Conservation (phyloP, 1,140 invertebrate genomes). For the Zaprionus africanus region DNA sequence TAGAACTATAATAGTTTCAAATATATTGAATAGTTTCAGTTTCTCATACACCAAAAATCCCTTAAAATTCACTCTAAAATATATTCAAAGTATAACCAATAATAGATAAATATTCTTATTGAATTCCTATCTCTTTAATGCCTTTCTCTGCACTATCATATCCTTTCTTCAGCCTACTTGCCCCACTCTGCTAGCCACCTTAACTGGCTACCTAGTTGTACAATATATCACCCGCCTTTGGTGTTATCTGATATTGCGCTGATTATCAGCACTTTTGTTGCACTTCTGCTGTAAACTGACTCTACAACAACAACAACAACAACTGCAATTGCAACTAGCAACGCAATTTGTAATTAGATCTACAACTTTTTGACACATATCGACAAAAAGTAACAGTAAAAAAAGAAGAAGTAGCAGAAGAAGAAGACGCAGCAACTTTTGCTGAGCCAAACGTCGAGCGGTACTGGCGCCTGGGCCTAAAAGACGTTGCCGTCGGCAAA, state of each 20-base stretch:
- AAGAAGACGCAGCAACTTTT: constrained; percentile 14
- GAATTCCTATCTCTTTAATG: too few relatives aligned
- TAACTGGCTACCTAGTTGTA: not conserved
- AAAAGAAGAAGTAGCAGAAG: not conserved
- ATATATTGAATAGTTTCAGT: too few relatives aligned
- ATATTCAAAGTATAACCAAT: too few relatives aligned
- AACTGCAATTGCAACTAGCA: constrained; percentile 6
- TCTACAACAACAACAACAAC: constrained; percentile 15
- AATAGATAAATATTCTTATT: too few relatives aligned
- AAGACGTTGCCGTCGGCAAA: constrained; percentile 63
- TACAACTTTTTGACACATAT: constrained; percentile 55
- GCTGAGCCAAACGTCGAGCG: constrained; percentile 38
- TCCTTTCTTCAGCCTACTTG: not conserved
- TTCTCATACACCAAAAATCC: too few relatives aligned
- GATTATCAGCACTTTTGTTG: constrained; percentile 34
- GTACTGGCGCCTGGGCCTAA: constrained; percentile 54
- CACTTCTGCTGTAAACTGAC: constrained; percentile 42
- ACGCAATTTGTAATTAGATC: constrained; percentile 55
- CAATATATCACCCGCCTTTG: constrained; percentile 25
- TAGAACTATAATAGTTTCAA: too few relatives aligned
- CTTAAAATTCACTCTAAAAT: too few relatives aligned
- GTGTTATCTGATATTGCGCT: constrained; percentile 45
- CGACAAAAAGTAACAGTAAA: constrained; percentile 4
- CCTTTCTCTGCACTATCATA: not conserved
- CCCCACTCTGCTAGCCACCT: not conserved